phyloP scores from a whole-genome alignment of 2,888 invertebrate species.

The Harpalus rubripes region DNA sequence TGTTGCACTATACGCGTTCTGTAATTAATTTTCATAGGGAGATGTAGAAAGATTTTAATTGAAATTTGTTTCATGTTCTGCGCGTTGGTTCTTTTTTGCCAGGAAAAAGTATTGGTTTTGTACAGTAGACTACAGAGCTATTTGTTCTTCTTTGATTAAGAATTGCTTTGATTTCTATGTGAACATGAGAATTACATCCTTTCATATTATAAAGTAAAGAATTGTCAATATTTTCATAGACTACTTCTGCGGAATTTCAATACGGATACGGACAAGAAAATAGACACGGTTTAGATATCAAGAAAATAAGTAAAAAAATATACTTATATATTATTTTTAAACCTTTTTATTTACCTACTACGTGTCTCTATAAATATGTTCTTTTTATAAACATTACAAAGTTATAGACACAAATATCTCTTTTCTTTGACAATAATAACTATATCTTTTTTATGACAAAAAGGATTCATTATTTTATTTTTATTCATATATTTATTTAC shows the following conservation, averaged over 20 bases:
- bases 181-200: conserved; percentile 43
- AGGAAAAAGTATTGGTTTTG: conserved; percentile 52
- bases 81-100: conserved; percentile 12
- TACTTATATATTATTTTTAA: no score
- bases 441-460: no score
- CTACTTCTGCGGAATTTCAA: not conserved
- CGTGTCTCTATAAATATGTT: no score
- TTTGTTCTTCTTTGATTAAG: conserved; percentile 53
- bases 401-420: no score
- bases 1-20: conserved; percentile 52
- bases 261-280: not conserved
- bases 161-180: conserved; percentile 46
- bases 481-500: no score
- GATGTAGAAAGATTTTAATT: conserved; percentile 54
- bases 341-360: no score
- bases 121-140: conserved; percentile 11
- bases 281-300: no score
- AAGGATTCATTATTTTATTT: no score
- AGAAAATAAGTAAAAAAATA: no score
- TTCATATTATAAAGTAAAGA: conserved; percentile 25
- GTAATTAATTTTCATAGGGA: conserved; percentile 55
- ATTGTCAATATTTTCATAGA: conserved; percentile 43
- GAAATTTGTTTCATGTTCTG: conserved; percentile 53
- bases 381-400: no score
- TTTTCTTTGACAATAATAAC: no score